Evolutionary conservation across 2,888 invertebrate genomes (phyloP).

Genomic region (Eupithecia tripunctaria): DNA sequence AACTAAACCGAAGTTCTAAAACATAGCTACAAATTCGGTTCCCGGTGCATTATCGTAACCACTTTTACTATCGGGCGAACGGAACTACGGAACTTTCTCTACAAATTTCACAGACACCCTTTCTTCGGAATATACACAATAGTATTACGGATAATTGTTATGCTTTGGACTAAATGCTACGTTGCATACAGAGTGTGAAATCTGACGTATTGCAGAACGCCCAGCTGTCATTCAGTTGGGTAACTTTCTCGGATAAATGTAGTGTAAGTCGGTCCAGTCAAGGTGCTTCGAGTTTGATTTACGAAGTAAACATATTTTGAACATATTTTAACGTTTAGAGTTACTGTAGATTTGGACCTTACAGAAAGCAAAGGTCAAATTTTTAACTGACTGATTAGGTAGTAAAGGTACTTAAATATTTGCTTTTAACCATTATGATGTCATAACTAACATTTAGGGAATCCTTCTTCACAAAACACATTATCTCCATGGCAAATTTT

Average conservation of each 20-base stretch:
- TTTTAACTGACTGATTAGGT: too few relatives aligned
- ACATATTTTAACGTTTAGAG: too few relatives aligned
- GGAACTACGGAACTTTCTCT: slow-evolving; percentile 52
- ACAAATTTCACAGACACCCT: slow-evolving; percentile 64
- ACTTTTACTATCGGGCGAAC: slow-evolving; percentile 33
- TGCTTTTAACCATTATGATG: too few relatives aligned
- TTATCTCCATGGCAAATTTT: too few relatives aligned
- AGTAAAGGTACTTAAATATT: too few relatives aligned
- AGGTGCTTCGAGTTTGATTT: not conserved
- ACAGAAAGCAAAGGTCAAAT: too few relatives aligned
- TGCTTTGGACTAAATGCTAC: slow-evolving; percentile 62
- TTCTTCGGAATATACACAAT: slow-evolving; percentile 72
- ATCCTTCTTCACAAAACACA: too few relatives aligned
- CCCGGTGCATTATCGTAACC: slow-evolving; percentile 20
- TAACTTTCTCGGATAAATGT: slow-evolving; percentile 4
- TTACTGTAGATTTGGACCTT: too few relatives aligned
- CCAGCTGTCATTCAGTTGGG: slow-evolving; percentile 29
- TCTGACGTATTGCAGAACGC: slow-evolving; percentile 31
- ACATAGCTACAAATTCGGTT: not conserved
- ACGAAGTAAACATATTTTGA: not conserved
- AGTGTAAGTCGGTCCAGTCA: not conserved
- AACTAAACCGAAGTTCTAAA: not conserved
- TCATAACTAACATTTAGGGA: too few relatives aligned
- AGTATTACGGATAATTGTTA: slow-evolving; percentile 70
- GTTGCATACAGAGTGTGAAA: slow-evolving; percentile 47